Evolutionary conservation across 2,797 vertebrate species (phyloP).

Genomic region (Anniella stebbinsi): DNA sequence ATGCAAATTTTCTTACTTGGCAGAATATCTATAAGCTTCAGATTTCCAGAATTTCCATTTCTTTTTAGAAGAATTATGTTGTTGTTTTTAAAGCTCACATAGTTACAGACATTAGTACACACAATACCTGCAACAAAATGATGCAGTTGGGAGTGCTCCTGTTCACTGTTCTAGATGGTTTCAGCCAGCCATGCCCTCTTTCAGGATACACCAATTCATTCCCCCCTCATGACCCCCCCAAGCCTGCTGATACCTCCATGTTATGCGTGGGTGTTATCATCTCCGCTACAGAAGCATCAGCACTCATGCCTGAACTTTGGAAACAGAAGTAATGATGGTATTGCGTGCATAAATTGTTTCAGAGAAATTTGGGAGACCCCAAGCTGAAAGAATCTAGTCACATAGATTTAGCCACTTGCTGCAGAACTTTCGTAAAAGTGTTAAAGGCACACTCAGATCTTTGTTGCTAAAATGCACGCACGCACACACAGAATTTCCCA

Average conservation of each 20-base stretch:
- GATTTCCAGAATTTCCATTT: neutral
- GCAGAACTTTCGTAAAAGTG: neutral
- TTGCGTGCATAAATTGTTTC: conserved; percentile 6
- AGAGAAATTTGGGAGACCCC: conserved; percentile 15
- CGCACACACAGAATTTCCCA: neutral
- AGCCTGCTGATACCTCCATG: neutral
- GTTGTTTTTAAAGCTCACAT: neutral
- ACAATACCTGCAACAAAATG: too few relatives aligned
- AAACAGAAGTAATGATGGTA: neutral
- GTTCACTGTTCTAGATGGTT: too few relatives aligned
- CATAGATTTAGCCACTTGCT: neutral
- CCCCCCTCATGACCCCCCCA: neutral
- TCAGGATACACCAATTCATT: neutral
- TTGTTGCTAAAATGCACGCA: neutral
- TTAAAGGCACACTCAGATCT: neutral
- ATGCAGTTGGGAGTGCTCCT: too few relatives aligned
- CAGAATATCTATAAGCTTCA: neutral
- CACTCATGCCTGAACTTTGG: neutral
- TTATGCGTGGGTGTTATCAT: neutral
- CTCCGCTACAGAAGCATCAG: neutral
- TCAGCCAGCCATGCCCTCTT: neutral
- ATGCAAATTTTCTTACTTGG: neutral
- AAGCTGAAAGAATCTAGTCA: neutral
- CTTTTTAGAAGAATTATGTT: too few relatives aligned
- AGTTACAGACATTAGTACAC: neutral